Evolutionary conservation across 2,797 vertebrate genomes (phyloP).

Genomic region (Spinus olivaceus): DNA sequence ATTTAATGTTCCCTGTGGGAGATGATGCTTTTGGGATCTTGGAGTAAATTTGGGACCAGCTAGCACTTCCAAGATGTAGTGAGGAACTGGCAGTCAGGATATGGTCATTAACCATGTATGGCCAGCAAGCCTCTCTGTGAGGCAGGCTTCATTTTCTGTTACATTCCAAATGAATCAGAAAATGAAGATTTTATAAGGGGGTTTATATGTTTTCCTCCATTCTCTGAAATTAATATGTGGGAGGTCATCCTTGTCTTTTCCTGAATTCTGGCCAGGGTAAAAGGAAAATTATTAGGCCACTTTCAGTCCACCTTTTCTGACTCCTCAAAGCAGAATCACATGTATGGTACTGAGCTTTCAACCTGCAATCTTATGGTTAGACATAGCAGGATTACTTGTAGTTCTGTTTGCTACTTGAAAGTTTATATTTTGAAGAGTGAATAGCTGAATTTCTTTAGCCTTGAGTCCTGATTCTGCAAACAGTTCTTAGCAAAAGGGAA

Average conservation of each 20-base stretch:
- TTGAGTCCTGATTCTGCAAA: not conserved
- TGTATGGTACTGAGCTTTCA: not conserved
- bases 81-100: not conserved
- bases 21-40: not conserved
- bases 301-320: not conserved
- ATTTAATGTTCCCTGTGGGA: not conserved
- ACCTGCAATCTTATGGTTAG: not conserved
- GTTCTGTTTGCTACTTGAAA: not conserved
- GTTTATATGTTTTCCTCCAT: not conserved
- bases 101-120: not conserved
- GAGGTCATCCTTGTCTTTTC: not conserved
- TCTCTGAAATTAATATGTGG: not conserved
- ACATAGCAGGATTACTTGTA: not conserved
- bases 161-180: not conserved
- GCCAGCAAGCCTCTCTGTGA: not conserved
- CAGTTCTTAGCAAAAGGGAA: not conserved
- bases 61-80: not conserved
- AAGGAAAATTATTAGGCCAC: not conserved
- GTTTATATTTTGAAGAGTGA: not conserved
- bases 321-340: not conserved
- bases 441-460: not conserved
- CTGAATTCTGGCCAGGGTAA: not conserved
- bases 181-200: not conserved
- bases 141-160: not conserved
- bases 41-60: not conserved